Evolutionary conservation across 37 sponge, comb jelly and placozoan genomes (phyloP).

Genomic region (Eunapius fragilis): DNA sequence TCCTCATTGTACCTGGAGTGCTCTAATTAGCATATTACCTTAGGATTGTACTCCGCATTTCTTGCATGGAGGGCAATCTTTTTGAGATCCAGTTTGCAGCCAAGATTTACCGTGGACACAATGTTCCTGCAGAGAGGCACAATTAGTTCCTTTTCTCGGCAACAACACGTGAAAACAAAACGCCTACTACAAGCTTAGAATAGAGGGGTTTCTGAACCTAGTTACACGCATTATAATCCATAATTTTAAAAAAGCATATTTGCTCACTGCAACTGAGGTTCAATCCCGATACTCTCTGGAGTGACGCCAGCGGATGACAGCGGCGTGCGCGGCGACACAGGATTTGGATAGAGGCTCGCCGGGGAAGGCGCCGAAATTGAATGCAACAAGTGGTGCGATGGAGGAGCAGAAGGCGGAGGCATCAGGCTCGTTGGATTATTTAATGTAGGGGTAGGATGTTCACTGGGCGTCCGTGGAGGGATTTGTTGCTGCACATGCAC

Average conservation of each 20-base stretch:
- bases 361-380: conserved; percentile 10
- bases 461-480: conserved; percentile 19
- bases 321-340: conserved; percentile 24
- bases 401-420: conserved; percentile 82
- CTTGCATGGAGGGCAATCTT: conserved; percentile 96
- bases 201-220: too few relatives aligned
- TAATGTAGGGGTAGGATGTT: conserved; percentile 46
- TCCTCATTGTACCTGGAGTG: not conserved
- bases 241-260: not conserved
- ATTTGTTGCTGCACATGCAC: conserved; percentile 29
- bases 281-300: conserved; percentile 73
- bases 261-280: conserved; percentile 79
- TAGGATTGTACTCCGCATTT: conserved; percentile 99
- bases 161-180: not conserved
- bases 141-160: not conserved
- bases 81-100: conserved; percentile 94
- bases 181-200: not conserved
- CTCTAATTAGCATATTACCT: conserved; percentile 40
- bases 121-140: conserved; percentile 76
- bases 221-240: too few relatives aligned
- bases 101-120: conserved; percentile 97
- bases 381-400: conserved; percentile 26
- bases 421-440: conserved; percentile 37
- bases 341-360: conserved; percentile 31
- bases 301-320: conserved; percentile 31